Percentiles rank a stretch among this genome's conserved stretches.
Evolutionary conservation across 2,113 vertebrate species (phyloP).

Genomic region (Trematomus loennbergii): DNA sequence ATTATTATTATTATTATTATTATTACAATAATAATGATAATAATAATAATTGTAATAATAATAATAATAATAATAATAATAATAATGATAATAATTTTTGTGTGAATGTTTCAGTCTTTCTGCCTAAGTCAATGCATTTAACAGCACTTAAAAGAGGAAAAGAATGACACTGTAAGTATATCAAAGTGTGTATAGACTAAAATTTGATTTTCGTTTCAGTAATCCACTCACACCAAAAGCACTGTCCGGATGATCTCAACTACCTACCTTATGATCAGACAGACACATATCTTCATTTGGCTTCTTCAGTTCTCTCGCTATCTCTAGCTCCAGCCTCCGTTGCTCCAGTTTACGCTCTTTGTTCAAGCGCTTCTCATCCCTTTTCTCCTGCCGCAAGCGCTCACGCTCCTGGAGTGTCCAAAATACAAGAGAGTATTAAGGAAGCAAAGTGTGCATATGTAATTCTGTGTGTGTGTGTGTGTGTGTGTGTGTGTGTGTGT

Average conservation of each 20-base stretch:
- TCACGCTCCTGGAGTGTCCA: conserved; percentile 91
- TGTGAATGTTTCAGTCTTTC: neutral
- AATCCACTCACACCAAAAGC: neutral
- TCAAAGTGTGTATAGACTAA: neutral
- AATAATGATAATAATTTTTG: neutral
- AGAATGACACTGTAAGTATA: neutral
- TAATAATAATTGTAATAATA: neutral
- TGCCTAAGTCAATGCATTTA: neutral
- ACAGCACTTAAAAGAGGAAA: neutral
- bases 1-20: neutral
- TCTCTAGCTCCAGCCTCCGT: conserved; percentile 94
- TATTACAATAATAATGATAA: no score
- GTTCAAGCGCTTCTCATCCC: conserved; percentile 97
- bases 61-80: neutral
- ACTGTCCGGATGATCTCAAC: neutral
- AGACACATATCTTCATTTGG: conserved; percentile 99
- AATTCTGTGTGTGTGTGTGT: conserved; percentile 20
- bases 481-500: conserved; percentile 20
- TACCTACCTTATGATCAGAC: conserved; percentile 95
- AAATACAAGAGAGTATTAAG: conserved; percentile 69
- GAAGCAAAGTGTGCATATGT: conserved; percentile 45
- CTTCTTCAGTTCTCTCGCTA: conserved; percentile 97
- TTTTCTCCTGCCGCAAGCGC: conserved; percentile 97
- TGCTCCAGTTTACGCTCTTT: conserved; percentile 98
- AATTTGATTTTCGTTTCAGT: neutral